These are phyloP conservation scores for Haplochromis burtoni DNA, from an alignment of 2,113 vertebrate species.

Conservation along the genomic window DNA sequence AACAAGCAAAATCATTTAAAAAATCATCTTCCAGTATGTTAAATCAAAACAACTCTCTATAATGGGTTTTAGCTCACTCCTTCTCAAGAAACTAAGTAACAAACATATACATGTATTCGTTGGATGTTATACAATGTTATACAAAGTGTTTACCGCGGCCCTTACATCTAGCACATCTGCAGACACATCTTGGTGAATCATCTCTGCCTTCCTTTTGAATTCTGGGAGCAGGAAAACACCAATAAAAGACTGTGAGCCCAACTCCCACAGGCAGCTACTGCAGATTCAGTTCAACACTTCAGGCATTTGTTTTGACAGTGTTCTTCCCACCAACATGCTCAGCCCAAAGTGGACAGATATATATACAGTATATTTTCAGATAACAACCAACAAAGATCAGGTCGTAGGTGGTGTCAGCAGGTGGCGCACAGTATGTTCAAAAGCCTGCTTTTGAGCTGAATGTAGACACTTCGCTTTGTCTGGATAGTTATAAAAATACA, in stretches of 20 bases:
- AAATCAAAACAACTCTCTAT: not conserved
- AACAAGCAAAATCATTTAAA: not conserved
- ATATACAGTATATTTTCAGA: not conserved
- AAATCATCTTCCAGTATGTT: not conserved
- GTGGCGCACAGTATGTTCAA: not conserved
- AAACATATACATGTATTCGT: not conserved
- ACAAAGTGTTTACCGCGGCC: not conserved
- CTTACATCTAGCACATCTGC: not conserved
- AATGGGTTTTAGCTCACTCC: not conserved
- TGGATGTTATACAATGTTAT: not conserved
- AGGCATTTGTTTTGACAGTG: constrained; percentile 39
- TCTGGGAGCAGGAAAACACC: not conserved
- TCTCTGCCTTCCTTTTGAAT: not conserved
- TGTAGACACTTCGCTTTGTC: not conserved
- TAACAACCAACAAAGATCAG: not conserved
- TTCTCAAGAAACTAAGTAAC: not conserved
- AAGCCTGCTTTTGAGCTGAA: not conserved
- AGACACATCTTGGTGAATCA: constrained; percentile 3
- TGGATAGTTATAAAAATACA: not conserved
- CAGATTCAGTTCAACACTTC: constrained; percentile 34
- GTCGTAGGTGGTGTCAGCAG: not conserved
- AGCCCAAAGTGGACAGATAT: constrained; percentile 5
- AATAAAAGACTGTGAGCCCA: constrained; percentile 17
- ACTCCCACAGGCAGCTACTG: constrained; percentile 35
- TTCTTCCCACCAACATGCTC: not conserved